phyloP scores from a whole-genome alignment of 1,140 invertebrate species.

The Drosophila chauvacae region DNA sequence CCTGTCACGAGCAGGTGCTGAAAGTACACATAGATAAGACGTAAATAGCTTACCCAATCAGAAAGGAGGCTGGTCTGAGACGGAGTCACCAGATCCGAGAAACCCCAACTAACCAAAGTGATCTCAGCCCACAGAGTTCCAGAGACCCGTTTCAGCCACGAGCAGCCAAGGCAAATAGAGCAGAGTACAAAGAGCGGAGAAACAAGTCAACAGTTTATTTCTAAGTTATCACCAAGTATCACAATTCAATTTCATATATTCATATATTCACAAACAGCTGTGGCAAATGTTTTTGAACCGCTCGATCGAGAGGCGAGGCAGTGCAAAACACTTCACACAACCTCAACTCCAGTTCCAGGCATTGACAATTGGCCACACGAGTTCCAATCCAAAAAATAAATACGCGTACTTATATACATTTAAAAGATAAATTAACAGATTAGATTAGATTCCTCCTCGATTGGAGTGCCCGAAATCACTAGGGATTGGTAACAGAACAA shows the following conservation, averaged over 20 bases:
- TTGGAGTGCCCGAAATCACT: constrained; percentile 37
- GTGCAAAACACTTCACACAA: constrained; percentile 26
- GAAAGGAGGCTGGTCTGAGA: constrained; percentile 2
- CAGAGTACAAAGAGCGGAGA: constrained; percentile 29
- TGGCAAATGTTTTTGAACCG: constrained; percentile 61
- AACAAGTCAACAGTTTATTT: constrained; percentile 48
- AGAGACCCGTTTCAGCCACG: not conserved
- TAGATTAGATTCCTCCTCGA: constrained; percentile 57
- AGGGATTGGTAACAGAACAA: constrained; percentile 51
- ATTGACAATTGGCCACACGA: constrained; percentile 38
- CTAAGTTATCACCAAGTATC: constrained; percentile 47
- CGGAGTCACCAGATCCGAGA: not conserved
- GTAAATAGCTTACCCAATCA: not conserved
- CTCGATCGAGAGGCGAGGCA: constrained; percentile 3
- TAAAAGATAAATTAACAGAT: constrained; percentile 66
- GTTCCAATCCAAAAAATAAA: constrained; percentile 42
- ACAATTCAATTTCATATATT: constrained; percentile 10
- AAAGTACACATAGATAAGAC: constrained; percentile 1
- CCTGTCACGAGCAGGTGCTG: not conserved
- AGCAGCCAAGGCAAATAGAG: constrained; percentile 22
- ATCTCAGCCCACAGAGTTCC: not conserved
- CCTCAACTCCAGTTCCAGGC: constrained; percentile 2
- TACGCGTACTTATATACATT: constrained; percentile 57
- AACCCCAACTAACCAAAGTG: not conserved
- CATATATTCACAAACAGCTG: constrained; percentile 63